Conservation (phyloP, 2,888 invertebrate species). For the Limnephilus auricula region DNA sequence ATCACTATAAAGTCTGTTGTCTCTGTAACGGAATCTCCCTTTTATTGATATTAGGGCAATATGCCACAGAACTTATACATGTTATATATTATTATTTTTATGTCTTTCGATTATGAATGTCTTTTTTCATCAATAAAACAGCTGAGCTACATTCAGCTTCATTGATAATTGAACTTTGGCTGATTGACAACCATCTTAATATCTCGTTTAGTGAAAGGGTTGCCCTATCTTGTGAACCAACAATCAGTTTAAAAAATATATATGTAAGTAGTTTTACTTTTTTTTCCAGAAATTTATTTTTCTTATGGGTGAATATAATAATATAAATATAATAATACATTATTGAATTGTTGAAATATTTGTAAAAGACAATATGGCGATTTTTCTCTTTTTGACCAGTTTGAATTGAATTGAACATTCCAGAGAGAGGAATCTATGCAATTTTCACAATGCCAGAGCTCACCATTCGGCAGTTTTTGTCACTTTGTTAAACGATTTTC, state of each 20-base stretch:
- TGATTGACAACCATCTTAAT: too few species aligned
- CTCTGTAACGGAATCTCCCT: constrained; percentile 16
- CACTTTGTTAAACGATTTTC: too few species aligned
- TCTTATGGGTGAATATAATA: too few species aligned
- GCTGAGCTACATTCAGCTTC: background rate
- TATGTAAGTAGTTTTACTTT: background rate
- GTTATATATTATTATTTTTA: background rate
- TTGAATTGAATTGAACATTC: too few species aligned
- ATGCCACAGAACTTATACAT: background rate
- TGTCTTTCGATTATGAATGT: background rate
- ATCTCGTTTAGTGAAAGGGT: background rate
- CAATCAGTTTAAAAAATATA: background rate
- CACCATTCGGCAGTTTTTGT: too few species aligned
- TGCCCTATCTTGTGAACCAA: background rate
- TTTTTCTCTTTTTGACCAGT: too few species aligned
- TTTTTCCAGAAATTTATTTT: too few species aligned
- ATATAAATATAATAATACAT: too few species aligned
- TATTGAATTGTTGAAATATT: too few species aligned
- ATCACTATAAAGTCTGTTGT: background rate
- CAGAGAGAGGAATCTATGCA: too few species aligned
- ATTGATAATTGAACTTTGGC: background rate
- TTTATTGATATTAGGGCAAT: constrained; percentile 19
- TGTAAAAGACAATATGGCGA: too few species aligned
- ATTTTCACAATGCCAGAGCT: too few species aligned
- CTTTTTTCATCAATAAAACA: background rate